These are phyloP conservation scores for Lasioglossum lativentre DNA, from an alignment of 2,888 invertebrate genomes.

Conservation along the genomic window DNA sequence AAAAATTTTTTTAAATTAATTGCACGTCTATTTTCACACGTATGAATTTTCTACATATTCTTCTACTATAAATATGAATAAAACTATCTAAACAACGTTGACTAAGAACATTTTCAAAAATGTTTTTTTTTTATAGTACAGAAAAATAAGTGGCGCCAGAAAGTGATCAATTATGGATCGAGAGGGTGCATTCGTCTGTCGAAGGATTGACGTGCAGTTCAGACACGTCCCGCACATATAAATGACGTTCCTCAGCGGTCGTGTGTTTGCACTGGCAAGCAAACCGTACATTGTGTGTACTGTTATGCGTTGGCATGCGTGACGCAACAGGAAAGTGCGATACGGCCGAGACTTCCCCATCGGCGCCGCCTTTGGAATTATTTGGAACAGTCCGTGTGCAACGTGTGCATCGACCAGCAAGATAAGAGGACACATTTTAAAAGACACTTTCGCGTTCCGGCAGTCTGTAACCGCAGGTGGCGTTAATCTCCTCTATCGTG, in stretches of 20 bases:
- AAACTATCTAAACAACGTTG: too few relatives aligned
- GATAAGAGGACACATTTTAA: conserved; percentile 31
- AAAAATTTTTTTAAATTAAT: too few relatives aligned
- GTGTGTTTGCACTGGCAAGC: conserved; percentile 39
- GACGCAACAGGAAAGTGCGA: conserved; percentile 81
- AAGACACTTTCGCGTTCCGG: conserved; percentile 30
- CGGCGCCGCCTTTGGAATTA: conserved; percentile 36
- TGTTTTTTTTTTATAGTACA: too few relatives aligned
- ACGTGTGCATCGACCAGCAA: neutral
- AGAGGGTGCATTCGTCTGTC: neutral
- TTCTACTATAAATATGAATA: too few relatives aligned
- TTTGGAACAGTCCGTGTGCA: conserved; percentile 38
- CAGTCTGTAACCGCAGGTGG: conserved; percentile 12
- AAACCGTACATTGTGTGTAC: conserved; percentile 75
- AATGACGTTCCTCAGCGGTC: conserved; percentile 12
- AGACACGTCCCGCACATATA: neutral
- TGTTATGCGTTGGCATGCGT: conserved; percentile 82
- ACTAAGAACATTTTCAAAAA: too few relatives aligned
- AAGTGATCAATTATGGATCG: neutral
- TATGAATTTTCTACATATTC: too few relatives aligned
- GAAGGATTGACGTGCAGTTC: neutral
- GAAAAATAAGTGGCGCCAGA: neutral
- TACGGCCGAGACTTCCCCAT: conserved; percentile 71
- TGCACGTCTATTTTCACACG: too few relatives aligned
- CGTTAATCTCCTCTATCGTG: neutral